Conservation (phyloP, 2,888 invertebrate species). For the Didymodactylos carnosus region DNA sequence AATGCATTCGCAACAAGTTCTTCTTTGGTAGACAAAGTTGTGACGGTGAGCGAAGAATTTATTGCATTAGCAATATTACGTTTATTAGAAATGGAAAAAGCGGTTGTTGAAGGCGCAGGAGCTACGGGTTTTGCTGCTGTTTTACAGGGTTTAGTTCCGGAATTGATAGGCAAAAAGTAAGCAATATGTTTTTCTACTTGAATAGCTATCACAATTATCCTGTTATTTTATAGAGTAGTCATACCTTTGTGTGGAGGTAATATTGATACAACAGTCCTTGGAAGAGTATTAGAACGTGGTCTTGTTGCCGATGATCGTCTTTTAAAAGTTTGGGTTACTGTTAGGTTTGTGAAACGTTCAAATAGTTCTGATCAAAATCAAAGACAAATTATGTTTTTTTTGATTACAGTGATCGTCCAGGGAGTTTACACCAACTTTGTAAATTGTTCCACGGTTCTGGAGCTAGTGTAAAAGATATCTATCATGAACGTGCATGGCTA, state of each 20-base stretch:
- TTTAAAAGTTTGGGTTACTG: conserved; percentile 43
- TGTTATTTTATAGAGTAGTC: conserved; percentile 46
- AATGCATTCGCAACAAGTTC: conserved; percentile 59
- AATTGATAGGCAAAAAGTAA: conserved; percentile 55
- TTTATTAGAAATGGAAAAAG: conserved; percentile 61
- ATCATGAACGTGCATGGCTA: conserved; percentile 85
- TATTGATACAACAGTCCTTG: conserved; percentile 72
- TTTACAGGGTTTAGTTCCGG: conserved; percentile 56
- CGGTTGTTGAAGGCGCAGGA: conserved; percentile 68
- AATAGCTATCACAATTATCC: background rate
- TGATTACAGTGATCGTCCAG: conserved; percentile 50
- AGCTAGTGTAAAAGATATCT: conserved; percentile 37
- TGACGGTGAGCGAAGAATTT: conserved; percentile 45
- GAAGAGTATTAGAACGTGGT: conserved; percentile 65
- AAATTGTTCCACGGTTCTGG: conserved; percentile 53
- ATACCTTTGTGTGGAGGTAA: conserved; percentile 61
- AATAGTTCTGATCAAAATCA: background rate
- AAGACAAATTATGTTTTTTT: background rate
- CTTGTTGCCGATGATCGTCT: conserved; percentile 59
- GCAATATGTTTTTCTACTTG: conserved; percentile 25
- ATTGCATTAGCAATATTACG: conserved; percentile 59
- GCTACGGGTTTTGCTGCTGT: conserved; percentile 66
- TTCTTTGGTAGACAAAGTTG: conserved; percentile 51
- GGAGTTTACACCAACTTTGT: conserved; percentile 65
- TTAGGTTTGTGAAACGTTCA: too few relatives aligned